Evolutionary conservation across 2,888 invertebrate genomes (phyloP).

Genomic region (Crepidodera aurea): DNA sequence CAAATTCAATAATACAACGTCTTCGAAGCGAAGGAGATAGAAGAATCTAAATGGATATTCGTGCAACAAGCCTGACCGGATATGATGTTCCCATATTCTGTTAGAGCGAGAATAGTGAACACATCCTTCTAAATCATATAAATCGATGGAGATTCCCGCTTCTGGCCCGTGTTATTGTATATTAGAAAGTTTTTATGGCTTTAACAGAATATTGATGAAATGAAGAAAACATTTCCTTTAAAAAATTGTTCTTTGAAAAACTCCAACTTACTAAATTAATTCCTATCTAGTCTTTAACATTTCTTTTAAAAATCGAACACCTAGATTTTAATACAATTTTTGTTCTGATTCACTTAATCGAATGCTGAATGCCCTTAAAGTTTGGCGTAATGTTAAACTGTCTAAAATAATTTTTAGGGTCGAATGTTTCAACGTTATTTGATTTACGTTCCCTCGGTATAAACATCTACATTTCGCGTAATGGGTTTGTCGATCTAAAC

Average conservation of each 20-base stretch:
- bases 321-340: no score
- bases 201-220: constrained; percentile 28
- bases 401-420: not conserved
- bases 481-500: constrained; percentile 11
- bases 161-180: constrained; percentile 25
- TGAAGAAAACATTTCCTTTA: not conserved
- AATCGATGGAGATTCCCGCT: constrained; percentile 42
- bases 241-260: constrained; percentile 22
- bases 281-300: no score
- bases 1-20: constrained; percentile 62
- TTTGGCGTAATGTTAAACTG: no score
- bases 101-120: constrained; percentile 56
- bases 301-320: no score
- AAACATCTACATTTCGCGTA: not conserved
- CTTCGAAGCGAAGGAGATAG: constrained; percentile 41
- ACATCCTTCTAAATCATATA: constrained; percentile 54
- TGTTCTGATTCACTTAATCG: no score
- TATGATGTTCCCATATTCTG: constrained; percentile 50
- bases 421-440: not conserved
- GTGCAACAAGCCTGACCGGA: constrained; percentile 41
- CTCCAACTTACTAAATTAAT: no score
- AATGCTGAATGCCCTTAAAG: no score
- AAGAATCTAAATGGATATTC: constrained; percentile 47
- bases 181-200: constrained; percentile 33
- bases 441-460: not conserved